Conservation (phyloP, 2,888 invertebrate species). For the Drosophila percnosoma region DNA sequence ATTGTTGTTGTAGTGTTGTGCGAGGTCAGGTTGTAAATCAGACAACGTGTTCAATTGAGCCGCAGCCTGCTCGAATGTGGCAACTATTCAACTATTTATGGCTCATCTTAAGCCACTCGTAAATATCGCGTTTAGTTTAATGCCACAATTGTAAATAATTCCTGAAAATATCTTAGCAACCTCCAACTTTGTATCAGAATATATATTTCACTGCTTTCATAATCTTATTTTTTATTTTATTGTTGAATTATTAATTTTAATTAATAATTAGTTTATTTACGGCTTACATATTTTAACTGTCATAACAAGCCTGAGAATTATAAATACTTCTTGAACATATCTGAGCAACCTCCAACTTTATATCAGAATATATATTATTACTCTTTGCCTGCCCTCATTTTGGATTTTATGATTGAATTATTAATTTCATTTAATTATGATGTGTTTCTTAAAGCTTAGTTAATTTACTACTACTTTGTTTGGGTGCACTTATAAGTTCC, state of each 20-base stretch:
- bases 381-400: background rate
- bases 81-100: slow-evolving; percentile 24
- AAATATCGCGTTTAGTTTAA: slow-evolving; percentile 6
- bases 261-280: no score
- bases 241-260: background rate
- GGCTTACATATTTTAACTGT: no score
- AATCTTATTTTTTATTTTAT: background rate
- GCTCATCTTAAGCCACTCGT: slow-evolving; percentile 16
- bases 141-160: slow-evolving; percentile 2
- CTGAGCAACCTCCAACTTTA: background rate
- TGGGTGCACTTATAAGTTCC: no score
- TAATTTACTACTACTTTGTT: background rate
- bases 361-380: background rate
- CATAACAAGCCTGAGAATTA: background rate
- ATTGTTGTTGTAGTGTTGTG: slow-evolving; percentile 51
- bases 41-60: slow-evolving; percentile 17
- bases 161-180: background rate
- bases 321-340: background rate
- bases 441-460: background rate
- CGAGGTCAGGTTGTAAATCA: slow-evolving; percentile 77
- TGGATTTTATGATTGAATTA: background rate
- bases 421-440: background rate
- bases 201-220: background rate
- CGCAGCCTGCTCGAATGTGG: slow-evolving; percentile 8
- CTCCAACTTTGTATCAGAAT: background rate